phyloP scores from a whole-genome alignment of 2,113 vertebrate species.

The Gracilinanus agilis region DNA sequence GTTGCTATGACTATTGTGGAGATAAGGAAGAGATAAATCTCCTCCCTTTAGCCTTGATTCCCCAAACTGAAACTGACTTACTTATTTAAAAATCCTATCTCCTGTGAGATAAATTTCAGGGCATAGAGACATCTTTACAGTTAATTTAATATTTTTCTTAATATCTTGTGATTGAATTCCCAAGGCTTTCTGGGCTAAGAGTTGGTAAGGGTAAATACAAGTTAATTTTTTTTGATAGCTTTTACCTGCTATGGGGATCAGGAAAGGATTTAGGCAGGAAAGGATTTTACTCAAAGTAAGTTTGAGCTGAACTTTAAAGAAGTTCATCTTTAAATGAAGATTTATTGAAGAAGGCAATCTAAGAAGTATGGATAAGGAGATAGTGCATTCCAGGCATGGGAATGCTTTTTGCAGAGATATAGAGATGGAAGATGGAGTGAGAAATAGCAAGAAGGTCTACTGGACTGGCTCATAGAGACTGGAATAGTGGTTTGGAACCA shows the following conservation, averaged over 20 bases:
- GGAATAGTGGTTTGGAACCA: background rate
- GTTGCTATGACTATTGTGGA: background rate
- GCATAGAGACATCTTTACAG: background rate
- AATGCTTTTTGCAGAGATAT: too few relatives aligned
- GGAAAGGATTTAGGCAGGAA: too few relatives aligned
- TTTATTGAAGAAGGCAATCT: too few relatives aligned
- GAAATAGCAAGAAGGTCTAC: too few relatives aligned
- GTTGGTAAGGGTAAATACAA: background rate
- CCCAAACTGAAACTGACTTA: background rate
- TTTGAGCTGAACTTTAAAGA: too few relatives aligned
- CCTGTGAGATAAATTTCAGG: background rate
- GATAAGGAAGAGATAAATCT: background rate
- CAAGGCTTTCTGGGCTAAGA: background rate
- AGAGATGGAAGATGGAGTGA: too few relatives aligned
- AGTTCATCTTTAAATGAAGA: too few relatives aligned
- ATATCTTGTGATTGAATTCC: background rate
- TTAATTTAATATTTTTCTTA: background rate
- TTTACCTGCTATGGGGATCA: background rate
- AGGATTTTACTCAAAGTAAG: too few relatives aligned
- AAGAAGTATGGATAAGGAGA: too few relatives aligned
- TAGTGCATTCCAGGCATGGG: too few relatives aligned
- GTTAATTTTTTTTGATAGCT: background rate
- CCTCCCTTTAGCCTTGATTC: background rate
- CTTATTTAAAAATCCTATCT: background rate
- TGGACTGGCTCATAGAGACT: background rate